A percentile compares a stretch with the other conserved stretches of the same genome.
These are phyloP conservation scores for Delphinus delphis DNA, from an alignment of 2,113 vertebrate species.

Conservation along the genomic window DNA sequence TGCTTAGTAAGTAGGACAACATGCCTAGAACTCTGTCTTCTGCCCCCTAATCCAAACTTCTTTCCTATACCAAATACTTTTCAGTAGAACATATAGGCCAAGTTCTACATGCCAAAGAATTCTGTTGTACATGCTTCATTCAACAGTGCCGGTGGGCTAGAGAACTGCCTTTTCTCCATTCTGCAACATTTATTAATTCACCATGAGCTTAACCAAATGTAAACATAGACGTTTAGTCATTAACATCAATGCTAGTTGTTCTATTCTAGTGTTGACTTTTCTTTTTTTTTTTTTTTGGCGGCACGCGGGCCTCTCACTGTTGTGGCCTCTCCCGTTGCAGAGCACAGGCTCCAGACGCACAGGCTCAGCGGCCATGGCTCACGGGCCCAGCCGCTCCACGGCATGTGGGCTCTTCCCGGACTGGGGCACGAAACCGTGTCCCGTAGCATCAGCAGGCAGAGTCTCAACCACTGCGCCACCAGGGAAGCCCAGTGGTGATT, in stretches of 20 bases:
- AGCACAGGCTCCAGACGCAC: too few relatives aligned
- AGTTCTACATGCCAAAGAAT: neutral
- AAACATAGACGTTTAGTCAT: conserved; percentile 23
- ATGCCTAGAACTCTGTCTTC: neutral
- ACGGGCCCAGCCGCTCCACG: too few relatives aligned
- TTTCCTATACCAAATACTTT: neutral
- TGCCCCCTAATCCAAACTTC: neutral
- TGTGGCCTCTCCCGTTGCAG: too few relatives aligned
- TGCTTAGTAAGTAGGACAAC: neutral
- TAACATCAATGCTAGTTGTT: neutral
- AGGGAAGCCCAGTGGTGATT: neutral
- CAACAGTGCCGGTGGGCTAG: neutral
- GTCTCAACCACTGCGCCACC: too few relatives aligned
- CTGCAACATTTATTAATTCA: neutral
- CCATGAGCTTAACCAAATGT: neutral
- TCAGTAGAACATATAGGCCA: neutral
- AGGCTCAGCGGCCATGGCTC: too few relatives aligned
- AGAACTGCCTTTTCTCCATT: neutral
- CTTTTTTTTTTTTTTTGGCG: too few relatives aligned
- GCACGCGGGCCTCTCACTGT: too few relatives aligned
- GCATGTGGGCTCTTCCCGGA: too few relatives aligned
- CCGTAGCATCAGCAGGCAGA: too few relatives aligned
- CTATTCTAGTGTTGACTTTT: neutral
- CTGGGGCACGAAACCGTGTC: too few relatives aligned
- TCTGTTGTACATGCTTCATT: neutral